Conservation (phyloP, 2,797 vertebrate genomes). For the Sparus aurata region DNA sequence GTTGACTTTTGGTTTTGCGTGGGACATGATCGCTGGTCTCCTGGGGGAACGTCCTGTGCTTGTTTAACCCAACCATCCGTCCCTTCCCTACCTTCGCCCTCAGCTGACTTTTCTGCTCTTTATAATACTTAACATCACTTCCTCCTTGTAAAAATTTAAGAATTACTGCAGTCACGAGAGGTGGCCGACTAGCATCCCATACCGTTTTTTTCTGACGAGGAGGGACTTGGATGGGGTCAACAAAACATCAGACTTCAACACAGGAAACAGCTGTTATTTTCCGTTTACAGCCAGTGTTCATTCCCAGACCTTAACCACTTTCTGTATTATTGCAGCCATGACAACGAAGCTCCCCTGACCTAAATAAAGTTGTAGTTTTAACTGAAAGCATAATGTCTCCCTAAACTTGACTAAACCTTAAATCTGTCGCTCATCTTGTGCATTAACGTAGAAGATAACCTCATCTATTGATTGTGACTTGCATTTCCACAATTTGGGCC, state of each 20-base stretch:
- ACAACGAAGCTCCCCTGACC: not conserved
- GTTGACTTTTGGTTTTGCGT: too few species aligned
- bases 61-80: too few species aligned
- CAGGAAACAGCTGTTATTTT: not conserved
- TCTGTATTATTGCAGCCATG: not conserved
- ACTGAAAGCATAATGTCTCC: not conserved
- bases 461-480: conserved; percentile 3
- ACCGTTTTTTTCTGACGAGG: too few species aligned
- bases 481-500: not conserved
- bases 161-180: too few species aligned
- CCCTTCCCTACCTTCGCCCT: too few species aligned
- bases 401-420: not conserved
- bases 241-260: not conserved
- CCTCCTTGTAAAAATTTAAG: too few species aligned
- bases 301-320: not conserved
- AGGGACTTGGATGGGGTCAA: not conserved
- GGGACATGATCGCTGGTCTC: too few species aligned
- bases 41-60: too few species aligned
- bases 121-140: too few species aligned
- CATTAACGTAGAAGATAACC: not conserved
- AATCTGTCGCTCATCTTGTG: not conserved
- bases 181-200: too few species aligned
- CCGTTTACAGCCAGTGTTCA: not conserved
- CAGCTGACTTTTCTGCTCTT: too few species aligned
- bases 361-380: not conserved